Conservation (phyloP, 2,113 vertebrate genomes). For the Zeus faber region DNA sequence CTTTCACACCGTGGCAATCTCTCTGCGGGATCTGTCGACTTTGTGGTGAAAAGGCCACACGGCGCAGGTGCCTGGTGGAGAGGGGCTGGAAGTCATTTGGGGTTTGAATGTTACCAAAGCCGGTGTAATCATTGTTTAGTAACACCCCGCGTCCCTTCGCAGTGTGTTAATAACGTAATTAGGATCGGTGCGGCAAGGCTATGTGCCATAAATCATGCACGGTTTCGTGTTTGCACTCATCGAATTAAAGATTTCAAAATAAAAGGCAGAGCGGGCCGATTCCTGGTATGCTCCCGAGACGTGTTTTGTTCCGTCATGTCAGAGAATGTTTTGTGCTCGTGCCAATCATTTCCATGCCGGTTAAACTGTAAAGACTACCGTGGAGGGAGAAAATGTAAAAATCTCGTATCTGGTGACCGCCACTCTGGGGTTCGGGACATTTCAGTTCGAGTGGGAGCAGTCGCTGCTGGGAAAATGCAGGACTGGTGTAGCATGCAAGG, state of each 20-base stretch:
- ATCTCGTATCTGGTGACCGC: slow-evolving; percentile 14
- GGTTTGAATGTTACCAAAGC: slow-evolving; percentile 32
- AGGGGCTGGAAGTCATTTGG: slow-evolving; percentile 26
- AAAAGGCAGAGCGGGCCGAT: no score
- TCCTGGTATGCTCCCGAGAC: no score
- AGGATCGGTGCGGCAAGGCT: slow-evolving; percentile 19
- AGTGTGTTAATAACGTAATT: slow-evolving; percentile 47
- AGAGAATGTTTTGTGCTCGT: slow-evolving; percentile 38
- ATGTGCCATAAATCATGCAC: slow-evolving; percentile 26
- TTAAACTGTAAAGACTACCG: slow-evolving; percentile 34
- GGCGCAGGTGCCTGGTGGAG: slow-evolving; percentile 15
- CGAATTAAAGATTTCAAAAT: no score
- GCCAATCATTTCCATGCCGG: slow-evolving; percentile 7
- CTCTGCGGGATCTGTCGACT: no score
- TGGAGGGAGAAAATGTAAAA: slow-evolving; percentile 2
- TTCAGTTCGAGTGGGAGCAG: no score
- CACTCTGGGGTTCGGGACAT: no score
- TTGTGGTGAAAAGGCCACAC: slow-evolving; percentile 23
- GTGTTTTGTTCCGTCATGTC: slow-evolving; percentile 28
- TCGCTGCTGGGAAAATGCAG: no score
- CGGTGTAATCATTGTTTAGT: slow-evolving; percentile 57
- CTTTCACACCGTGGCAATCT: no score
- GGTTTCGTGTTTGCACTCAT: neutral
- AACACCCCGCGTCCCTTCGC: slow-evolving; percentile 41
- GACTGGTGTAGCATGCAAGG: no score